These are phyloP conservation scores for Akabosia matsudoensis DNA, from an alignment of 1,140 invertebrate species.

Conservation along the genomic window DNA sequence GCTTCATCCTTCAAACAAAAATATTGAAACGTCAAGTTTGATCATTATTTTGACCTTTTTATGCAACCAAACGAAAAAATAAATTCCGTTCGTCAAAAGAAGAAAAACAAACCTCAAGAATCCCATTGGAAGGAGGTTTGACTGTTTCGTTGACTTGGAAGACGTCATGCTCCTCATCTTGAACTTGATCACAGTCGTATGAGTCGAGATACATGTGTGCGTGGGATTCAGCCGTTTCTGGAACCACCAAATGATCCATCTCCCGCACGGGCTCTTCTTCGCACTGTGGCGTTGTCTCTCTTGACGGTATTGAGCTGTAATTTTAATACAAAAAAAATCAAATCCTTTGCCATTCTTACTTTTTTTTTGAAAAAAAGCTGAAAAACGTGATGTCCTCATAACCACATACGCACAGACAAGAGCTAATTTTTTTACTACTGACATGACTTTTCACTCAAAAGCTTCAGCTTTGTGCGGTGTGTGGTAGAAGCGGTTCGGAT, in stretches of 20 bases:
- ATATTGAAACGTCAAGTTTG: too few relatives aligned
- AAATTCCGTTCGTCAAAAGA: not conserved
- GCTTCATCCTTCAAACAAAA: too few relatives aligned
- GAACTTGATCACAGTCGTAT: constrained; percentile 13
- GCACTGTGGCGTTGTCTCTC: constrained; percentile 31
- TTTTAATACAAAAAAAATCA: not conserved
- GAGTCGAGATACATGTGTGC: constrained; percentile 26
- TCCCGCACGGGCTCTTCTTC: constrained; percentile 28
- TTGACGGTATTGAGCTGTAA: constrained; percentile 40
- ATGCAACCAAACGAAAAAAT: too few relatives aligned
- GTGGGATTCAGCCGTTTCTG: constrained; percentile 25
- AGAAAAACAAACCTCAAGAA: constrained; percentile 40
- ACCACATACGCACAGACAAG: too few relatives aligned
- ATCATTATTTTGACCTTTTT: too few relatives aligned
- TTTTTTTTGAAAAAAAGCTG: too few relatives aligned
- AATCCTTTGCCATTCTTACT: not conserved
- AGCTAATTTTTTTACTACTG: too few relatives aligned
- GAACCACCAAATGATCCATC: constrained; percentile 34
- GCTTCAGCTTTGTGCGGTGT: not conserved
- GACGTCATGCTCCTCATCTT: constrained; percentile 23
- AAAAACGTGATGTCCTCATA: too few relatives aligned
- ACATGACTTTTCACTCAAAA: constrained; percentile 17
- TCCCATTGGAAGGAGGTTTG: constrained; percentile 29
- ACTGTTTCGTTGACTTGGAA: constrained; percentile 32
- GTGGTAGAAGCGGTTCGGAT: too few relatives aligned